phyloP scores from a whole-genome alignment of 2,113 vertebrate species.

The Muscicapa adusta region DNA sequence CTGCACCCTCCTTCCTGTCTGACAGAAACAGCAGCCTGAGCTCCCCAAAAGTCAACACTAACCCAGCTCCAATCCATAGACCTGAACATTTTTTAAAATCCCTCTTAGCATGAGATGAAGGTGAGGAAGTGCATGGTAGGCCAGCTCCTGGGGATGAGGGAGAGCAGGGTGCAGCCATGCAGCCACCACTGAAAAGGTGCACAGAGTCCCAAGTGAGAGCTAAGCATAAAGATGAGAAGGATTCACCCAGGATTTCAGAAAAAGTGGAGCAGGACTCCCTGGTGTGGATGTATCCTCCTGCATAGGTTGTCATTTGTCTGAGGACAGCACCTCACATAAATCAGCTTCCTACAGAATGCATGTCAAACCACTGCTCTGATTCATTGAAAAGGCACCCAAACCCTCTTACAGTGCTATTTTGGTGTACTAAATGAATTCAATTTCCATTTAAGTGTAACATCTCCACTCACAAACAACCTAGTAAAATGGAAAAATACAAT shows the following conservation, averaged over 20 bases:
- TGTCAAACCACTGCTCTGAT: constrained; percentile 15
- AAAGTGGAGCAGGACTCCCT: background rate
- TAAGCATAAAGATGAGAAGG: background rate
- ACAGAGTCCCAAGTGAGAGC: background rate
- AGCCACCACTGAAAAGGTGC: background rate
- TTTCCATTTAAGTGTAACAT: constrained; percentile 30
- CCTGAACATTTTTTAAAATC: background rate
- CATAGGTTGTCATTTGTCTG: background rate
- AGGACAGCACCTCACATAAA: background rate
- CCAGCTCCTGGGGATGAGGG: background rate
- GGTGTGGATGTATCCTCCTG: background rate
- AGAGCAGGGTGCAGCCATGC: background rate
- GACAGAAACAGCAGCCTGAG: background rate
- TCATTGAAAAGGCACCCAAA: constrained; percentile 27
- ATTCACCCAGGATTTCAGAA: background rate
- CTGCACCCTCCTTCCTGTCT: background rate
- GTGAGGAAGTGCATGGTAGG: background rate
- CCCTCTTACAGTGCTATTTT: constrained; percentile 36
- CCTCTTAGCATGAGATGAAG: background rate
- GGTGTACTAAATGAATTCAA: background rate
- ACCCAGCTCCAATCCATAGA: background rate
- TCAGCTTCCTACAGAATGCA: background rate
- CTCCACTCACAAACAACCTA: background rate
- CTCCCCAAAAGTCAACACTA: background rate
- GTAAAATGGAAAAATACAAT: background rate